Evolutionary conservation across 2,797 vertebrate genomes (phyloP).

Genomic region (Lophotriccus pileatus): DNA sequence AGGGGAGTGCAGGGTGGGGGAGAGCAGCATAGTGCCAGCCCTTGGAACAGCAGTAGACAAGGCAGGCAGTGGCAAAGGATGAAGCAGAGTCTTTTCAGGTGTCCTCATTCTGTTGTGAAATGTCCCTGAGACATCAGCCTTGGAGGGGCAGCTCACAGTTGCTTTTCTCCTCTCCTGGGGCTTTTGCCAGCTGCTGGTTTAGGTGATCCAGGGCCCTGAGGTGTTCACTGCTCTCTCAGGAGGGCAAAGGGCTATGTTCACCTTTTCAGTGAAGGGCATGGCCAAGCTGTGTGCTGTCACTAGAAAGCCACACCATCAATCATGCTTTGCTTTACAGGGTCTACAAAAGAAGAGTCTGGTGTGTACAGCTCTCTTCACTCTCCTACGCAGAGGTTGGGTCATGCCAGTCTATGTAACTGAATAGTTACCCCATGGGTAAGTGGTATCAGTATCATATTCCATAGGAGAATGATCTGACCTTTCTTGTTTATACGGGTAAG

Average conservation of each 20-base stretch:
- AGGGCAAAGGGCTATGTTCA: not conserved
- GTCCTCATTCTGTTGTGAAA: not conserved
- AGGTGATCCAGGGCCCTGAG: not conserved
- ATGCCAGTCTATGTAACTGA: slow-evolving; percentile 25
- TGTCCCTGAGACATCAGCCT: not conserved
- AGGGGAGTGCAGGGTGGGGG: not conserved
- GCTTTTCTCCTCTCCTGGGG: not conserved
- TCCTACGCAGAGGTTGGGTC: not conserved
- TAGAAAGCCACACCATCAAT: slow-evolving; percentile 31
- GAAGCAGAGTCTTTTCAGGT: not conserved
- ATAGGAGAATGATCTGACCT: slow-evolving; percentile 44
- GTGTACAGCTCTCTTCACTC: not conserved
- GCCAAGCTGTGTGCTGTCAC: not conserved
- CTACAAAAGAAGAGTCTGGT: not conserved
- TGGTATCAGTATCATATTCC: slow-evolving; percentile 18
- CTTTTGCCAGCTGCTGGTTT: not conserved
- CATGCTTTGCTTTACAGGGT: not conserved
- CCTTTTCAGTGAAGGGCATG: slow-evolving; percentile 25
- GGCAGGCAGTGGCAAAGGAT: not conserved
- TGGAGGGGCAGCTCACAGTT: not conserved
- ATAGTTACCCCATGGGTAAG: slow-evolving; percentile 20
- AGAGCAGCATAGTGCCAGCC: not conserved
- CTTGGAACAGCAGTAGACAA: not conserved
- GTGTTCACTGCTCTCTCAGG: not conserved
- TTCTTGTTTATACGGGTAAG: slow-evolving; percentile 22